Percentiles rank a stretch among this genome's conserved stretches.
These are phyloP conservation scores for Lateolabrax maculatus DNA, from an alignment of 2,797 vertebrate genomes.

Conservation along the genomic window DNA sequence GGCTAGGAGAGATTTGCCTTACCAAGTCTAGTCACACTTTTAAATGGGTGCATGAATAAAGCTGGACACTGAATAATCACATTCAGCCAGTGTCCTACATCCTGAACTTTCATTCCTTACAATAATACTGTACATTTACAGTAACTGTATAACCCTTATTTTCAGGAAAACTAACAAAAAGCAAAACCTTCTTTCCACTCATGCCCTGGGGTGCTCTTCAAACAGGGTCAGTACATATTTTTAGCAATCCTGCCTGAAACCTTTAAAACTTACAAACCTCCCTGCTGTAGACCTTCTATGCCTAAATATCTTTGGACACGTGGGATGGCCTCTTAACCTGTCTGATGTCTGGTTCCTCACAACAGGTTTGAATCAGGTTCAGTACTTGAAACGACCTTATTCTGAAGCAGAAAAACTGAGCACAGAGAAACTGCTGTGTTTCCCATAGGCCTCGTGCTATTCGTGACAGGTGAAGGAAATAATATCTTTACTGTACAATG, in stretches of 20 bases:
- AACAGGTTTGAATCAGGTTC: slow-evolving; percentile 30
- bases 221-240: slow-evolving; percentile 64
- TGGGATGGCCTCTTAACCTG: slow-evolving; percentile 17
- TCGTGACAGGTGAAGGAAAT: slow-evolving; percentile 3
- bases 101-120: slow-evolving; percentile 24
- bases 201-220: slow-evolving; percentile 63
- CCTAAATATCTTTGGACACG: slow-evolving; percentile 51
- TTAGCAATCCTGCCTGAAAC: slow-evolving; percentile 67
- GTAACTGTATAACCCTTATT: slow-evolving; percentile 38
- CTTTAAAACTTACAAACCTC: slow-evolving; percentile 61
- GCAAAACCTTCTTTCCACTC: slow-evolving; percentile 36
- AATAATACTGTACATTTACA: slow-evolving; percentile 44
- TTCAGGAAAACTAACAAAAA: slow-evolving; percentile 54
- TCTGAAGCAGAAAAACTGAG: not conserved
- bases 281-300: slow-evolving; percentile 60
- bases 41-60: slow-evolving; percentile 57
- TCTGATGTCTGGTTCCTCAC: slow-evolving; percentile 37
- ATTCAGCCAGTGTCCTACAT: slow-evolving; percentile 49
- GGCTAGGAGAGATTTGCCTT: slow-evolving; percentile 66
- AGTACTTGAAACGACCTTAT: slow-evolving; percentile 25
- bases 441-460: not conserved
- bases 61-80: slow-evolving; percentile 52
- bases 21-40: slow-evolving; percentile 53
- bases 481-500: slow-evolving; percentile 46
- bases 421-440: not conserved